Evolutionary conservation across 2,888 invertebrate species (phyloP).

Genomic region (Mermis nigrescens): DNA sequence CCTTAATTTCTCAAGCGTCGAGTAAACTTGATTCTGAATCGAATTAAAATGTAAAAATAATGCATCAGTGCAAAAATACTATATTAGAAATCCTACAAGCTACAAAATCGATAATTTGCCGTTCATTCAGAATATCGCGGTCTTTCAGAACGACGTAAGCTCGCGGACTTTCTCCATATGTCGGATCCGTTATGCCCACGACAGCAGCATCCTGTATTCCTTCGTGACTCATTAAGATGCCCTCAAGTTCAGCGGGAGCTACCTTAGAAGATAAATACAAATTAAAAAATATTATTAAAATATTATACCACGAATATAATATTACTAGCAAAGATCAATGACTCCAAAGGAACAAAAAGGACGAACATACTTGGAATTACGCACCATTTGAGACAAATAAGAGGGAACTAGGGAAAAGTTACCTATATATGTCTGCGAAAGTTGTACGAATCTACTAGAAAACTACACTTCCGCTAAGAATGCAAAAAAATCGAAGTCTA

Average conservation of each 20-base stretch:
- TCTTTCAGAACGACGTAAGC: constrained; percentile 32
- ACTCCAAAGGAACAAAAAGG: not conserved
- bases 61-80: too few species aligned
- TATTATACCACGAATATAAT: too few species aligned
- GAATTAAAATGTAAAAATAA: too few species aligned
- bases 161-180: constrained; percentile 31
- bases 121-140: not conserved
- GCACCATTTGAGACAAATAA: too few species aligned
- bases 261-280: constrained; percentile 43
- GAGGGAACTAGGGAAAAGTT: too few species aligned
- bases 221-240: constrained; percentile 49
- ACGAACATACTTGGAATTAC: too few species aligned
- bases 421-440: too few species aligned
- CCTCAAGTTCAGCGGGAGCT: constrained; percentile 69
- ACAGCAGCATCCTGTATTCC: constrained; percentile 59
- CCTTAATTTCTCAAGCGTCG: too few species aligned
- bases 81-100: not conserved
- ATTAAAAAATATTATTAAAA: not conserved
- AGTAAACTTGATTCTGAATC: too few species aligned
- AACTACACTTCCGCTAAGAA: too few species aligned
- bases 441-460: too few species aligned
- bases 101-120: not conserved
- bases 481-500: too few species aligned
- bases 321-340: not conserved
- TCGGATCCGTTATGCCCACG: constrained; percentile 49